These are phyloP conservation scores for Melitaea cinxia DNA, from an alignment of 1,140 invertebrate species.

Conservation along the genomic window DNA sequence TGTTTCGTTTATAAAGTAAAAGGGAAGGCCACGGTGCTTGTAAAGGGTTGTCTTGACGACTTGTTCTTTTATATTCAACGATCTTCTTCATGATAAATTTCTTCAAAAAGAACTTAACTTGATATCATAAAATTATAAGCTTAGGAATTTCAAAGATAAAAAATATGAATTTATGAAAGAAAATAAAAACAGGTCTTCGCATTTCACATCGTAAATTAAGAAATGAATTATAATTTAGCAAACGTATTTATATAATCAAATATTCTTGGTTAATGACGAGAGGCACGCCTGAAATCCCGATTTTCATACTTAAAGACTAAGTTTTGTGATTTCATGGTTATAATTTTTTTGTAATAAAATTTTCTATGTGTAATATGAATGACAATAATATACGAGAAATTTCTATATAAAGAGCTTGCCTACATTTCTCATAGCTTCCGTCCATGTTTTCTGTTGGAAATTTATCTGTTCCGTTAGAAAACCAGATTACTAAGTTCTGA, in stretches of 20 bases:
- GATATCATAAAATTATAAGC: not conserved
- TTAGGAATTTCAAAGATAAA: not conserved
- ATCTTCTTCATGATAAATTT: constrained; percentile 10
- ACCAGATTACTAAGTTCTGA: too few species aligned
- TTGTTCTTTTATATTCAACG: constrained; percentile 11
- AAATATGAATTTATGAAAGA: not conserved
- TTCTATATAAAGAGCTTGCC: too few species aligned
- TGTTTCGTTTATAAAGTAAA: constrained; percentile 14
- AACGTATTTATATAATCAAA: not conserved
- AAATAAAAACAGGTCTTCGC: not conserved
- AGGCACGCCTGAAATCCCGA: not conserved
- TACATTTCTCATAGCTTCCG: too few species aligned
- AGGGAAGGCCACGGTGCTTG: constrained; percentile 13
- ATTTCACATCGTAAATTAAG: not conserved
- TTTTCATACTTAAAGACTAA: too few species aligned
- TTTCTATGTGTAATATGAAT: too few species aligned
- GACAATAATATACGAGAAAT: too few species aligned
- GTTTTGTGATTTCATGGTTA: too few species aligned
- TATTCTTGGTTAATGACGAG: not conserved
- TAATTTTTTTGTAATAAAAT: too few species aligned
- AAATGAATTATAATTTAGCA: not conserved
- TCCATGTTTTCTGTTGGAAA: too few species aligned
- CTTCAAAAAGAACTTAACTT: not conserved
- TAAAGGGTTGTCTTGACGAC: constrained; percentile 14
- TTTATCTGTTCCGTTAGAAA: too few species aligned